Base-by-base conservation (phyloP, 2,113 vertebrate species). In the Bucco capensis region DNA sequence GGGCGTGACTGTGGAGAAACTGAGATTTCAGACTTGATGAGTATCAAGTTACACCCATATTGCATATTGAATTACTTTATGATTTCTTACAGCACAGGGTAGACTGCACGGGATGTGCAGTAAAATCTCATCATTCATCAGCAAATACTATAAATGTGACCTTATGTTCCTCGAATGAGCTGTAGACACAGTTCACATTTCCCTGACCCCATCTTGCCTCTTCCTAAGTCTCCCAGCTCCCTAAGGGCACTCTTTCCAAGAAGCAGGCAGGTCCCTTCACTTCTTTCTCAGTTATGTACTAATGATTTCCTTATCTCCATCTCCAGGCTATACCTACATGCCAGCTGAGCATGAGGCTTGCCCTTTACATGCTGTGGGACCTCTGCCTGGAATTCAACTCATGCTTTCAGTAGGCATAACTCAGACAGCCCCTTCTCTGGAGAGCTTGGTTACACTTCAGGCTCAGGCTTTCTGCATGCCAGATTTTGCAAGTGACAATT, bases 131-230 rank as follows among this genome's bases (percentile, higher is more conserved):
- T 61, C 42, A n/a, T 72, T 88, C 66, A 82, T 84, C 77, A 87
- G 50, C 81, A 84, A 65, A 78, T 89, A 35, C 58, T 82, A 19
- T 79, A 86, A 82, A 90, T 62, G 50, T 72, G 83, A 89, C 83
- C 88, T 86, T 94, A 51, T 17, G 66, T 93, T 94, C 88, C 88
- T 96, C 27, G 10, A 91, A 83, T 76, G 90, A 93, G 77, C 37
- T 93, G 25, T n/a, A 53, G 74, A 46, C 27, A 33, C 53, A 56
- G 65, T 57, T 94, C 42, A 40, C 22, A 10, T 90, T 95, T 92
- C 81, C 54, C 46, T 79, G 80, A 82, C 74, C 66, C 62, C 16
- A 10, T 66, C 64, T 83, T 0, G 0, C 40, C 38, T 86, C 89
- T 89, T n/a, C 47, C 56, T 31, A 72, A 70, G 75, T 91, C 56